Percentiles rank a stretch among this genome's conserved stretches.
phyloP scores from a whole-genome alignment of 2,888 invertebrate genomes.

The Dryococelus australis region DNA sequence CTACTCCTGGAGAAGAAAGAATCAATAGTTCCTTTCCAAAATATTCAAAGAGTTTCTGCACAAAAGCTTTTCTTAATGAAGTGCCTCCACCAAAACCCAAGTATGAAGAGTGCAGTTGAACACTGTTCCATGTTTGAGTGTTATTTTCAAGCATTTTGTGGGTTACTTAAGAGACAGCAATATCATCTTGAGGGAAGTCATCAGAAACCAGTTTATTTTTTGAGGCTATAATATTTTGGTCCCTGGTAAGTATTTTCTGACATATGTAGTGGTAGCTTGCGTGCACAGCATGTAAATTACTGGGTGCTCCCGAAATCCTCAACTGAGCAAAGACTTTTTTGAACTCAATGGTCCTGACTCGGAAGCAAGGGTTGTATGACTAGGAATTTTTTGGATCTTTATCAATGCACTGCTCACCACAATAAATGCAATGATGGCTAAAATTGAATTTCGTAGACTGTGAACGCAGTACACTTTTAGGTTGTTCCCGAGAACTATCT shows the following conservation, averaged over 20 bases:
- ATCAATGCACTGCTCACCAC: background rate
- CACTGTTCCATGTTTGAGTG: slow-evolving; percentile 10
- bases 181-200: background rate
- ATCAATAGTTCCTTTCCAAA: background rate
- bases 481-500: too few relatives aligned
- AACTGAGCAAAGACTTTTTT: background rate
- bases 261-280: background rate
- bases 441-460: too few relatives aligned
- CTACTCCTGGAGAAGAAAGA: slow-evolving; percentile 12
- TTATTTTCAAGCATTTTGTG: background rate
- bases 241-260: background rate
- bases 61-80: background rate
- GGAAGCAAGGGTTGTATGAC: background rate
- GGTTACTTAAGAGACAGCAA: background rate
- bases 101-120: background rate
- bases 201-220: background rate
- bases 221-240: background rate
- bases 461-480: too few relatives aligned
- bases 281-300: background rate
- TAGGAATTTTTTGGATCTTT: background rate
- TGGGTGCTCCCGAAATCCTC: background rate
- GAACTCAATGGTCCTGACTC: background rate
- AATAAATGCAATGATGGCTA: background rate
- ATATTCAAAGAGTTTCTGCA: background rate
- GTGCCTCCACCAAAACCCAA: background rate